phyloP scores from a whole-genome alignment of 2,113 vertebrate genomes.

The Laticauda laticaudata region DNA sequence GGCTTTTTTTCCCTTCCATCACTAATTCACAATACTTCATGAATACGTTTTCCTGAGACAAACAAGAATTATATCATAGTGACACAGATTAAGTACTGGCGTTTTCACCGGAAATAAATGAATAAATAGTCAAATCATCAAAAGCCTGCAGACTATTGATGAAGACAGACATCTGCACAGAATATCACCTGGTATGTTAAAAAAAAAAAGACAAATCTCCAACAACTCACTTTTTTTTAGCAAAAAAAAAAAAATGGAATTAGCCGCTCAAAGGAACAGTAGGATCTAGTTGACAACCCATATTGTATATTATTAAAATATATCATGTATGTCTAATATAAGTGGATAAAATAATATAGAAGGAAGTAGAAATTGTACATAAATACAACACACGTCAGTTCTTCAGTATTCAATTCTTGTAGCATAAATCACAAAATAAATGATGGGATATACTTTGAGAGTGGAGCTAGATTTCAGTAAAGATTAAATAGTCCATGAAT shows the following conservation, averaged over 20 bases:
- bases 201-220: neutral
- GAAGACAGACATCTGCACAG: constrained; percentile 7
- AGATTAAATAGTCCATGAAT: neutral
- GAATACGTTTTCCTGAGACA: constrained; percentile 19
- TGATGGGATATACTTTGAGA: neutral
- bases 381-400: constrained; percentile 44
- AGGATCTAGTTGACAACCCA: constrained; percentile 26
- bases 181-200: neutral
- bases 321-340: constrained; percentile 48
- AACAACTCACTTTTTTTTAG: neutral
- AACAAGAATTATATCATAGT: neutral
- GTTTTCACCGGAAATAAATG: neutral
- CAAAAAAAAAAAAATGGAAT: constrained; percentile 17
- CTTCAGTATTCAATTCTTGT: constrained; percentile 24
- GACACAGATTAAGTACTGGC: neutral
- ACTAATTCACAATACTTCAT: constrained; percentile 14
- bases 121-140: constrained; percentile 1
- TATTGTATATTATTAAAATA: constrained; percentile 7
- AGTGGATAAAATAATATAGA: constrained; percentile 42
- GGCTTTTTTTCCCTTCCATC: fast-evolving
- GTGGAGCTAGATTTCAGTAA: neutral
- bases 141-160: neutral
- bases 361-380: constrained; percentile 57
- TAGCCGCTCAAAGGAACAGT: neutral
- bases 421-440: constrained; percentile 27